Evolutionary conservation across 2,888 invertebrate species (phyloP), one percentile per base, ranked within the genome.

Genomic region (Serripes groenlandicus): DNA sequence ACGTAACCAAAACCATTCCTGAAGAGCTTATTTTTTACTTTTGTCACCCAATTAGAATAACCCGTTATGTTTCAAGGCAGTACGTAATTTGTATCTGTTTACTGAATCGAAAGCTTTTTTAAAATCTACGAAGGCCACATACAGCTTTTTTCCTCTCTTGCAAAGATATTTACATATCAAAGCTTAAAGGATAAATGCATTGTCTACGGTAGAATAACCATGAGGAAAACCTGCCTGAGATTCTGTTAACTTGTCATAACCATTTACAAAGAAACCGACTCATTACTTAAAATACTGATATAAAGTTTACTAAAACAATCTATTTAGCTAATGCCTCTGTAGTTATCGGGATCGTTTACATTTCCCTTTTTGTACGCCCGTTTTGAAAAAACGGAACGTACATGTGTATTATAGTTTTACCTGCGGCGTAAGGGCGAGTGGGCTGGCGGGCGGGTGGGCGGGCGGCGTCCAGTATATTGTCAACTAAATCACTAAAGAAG

Each of bases 91-190:
- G n/a, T n/a, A n/a, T 15, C 15, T 4, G 26, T 66, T 26, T 4
- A 66, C 66, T n/a, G 21, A 7, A 26, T 66, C 66, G 23, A 66
- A 66, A 34, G 66, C 66, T 26, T 66, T 66, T 35, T 66, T 34
- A 35, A 66, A 35, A 66, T 66, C 66, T 23, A 66, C 37, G 26
- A 66, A 66, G 1, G 66, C 66, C 5, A 66, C 66, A 66, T 66
- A 66, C 4, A 66, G 23, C 9, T 21, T 23, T 37, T 66, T 66
- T 3, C 34, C 3, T 66, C 37, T 66, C 34, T 15, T 1, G 37
- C 37, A n/a, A 5, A 66, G 23, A n/a, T 34, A 66, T 34, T 66
- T 66, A 37, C 26, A 37, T n/a, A 66, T 37, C 23, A 66, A 23
- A 32, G 66, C 34, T 11, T 66, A 15, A 26, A 66, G 26, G 21